Conservation (phyloP, 1,140 invertebrate species). For the Phymastichus coffea region DNA sequence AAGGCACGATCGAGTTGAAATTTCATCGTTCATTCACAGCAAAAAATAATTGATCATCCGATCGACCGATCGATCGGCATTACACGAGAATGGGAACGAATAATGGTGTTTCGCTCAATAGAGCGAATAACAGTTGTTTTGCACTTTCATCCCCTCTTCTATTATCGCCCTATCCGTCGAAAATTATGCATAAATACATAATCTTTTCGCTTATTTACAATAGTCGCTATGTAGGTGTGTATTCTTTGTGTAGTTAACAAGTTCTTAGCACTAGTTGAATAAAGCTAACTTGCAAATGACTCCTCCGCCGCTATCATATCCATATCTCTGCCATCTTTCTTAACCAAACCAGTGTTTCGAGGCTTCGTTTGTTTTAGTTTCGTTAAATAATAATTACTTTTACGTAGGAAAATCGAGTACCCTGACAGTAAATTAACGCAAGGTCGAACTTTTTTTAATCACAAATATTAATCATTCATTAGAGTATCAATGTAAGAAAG, state of each 20-base stretch:
- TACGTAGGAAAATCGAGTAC: slow-evolving; percentile 19
- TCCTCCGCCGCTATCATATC: not conserved
- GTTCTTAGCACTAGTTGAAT: not conserved
- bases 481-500: slow-evolving; percentile 9
- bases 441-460: slow-evolving; percentile 2
- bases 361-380: slow-evolving; percentile 1
- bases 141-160: not conserved
- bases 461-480: not conserved
- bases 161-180: not conserved
- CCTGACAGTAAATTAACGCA: slow-evolving; percentile 19
- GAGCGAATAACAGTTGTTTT: not conserved
- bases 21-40: slow-evolving; percentile 23
- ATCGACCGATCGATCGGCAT: not conserved
- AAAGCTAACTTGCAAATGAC: slow-evolving; percentile 15
- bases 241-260: too few relatives aligned
- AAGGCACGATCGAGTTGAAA: slow-evolving; percentile 30
- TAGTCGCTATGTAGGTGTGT: not conserved
- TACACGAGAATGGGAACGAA: slow-evolving; percentile 4
- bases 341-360: slow-evolving; percentile 1
- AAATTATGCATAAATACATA: not conserved
- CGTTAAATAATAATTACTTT: slow-evolving; percentile 16
- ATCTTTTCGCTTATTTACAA: not conserved
- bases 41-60: slow-evolving; percentile 10
- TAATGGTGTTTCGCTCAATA: slow-evolving; percentile 7
- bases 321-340: not conserved